Percentiles rank a stretch among this genome's conserved stretches.
Evolutionary conservation across 2,888 invertebrate species (phyloP).

Genomic region (Blastobasis adustella): DNA sequence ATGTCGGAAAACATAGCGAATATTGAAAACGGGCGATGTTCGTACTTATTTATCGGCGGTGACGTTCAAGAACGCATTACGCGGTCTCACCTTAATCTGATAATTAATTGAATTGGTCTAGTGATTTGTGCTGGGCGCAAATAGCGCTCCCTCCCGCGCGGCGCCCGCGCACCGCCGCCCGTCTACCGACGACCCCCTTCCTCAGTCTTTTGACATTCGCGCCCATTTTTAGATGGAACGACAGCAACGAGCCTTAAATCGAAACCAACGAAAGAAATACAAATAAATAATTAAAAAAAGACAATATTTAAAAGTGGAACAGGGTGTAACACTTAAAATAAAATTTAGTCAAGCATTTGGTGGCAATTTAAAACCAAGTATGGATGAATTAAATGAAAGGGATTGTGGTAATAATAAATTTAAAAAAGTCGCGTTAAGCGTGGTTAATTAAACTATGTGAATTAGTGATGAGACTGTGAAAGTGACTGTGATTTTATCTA

Average conservation of each 20-base stretch:
- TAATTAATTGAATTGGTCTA: conserved; percentile 72
- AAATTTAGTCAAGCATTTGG: conserved; percentile 40
- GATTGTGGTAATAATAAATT: conserved; percentile 4
- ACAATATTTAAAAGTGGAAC: conserved; percentile 6
- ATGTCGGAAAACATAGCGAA: conserved; percentile 24
- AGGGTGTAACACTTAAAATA: conserved; percentile 35
- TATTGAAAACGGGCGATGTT: conserved; percentile 34
- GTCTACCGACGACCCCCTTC: conserved; percentile 47
- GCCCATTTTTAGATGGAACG: conserved; percentile 71
- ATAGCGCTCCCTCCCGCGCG: conserved; percentile 51
- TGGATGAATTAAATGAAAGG: conserved; percentile 13
- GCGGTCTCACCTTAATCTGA: conserved; percentile 72
- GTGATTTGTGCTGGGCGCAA: conserved; percentile 71
- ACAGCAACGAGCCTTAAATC: conserved; percentile 51
- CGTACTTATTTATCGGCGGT: conserved; percentile 36
- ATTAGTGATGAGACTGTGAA: conserved; percentile 34
- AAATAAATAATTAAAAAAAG: conserved; percentile 5
- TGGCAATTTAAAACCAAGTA: conserved; percentile 18
- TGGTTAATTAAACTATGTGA: conserved; percentile 17
- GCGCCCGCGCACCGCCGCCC: conserved; percentile 32
- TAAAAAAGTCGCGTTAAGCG: conserved; percentile 1
- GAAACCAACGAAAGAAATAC: conserved; percentile 28
- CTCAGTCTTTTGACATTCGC: conserved; percentile 73
- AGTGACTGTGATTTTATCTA: conserved; percentile 27
- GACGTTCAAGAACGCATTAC: conserved; percentile 53